Base-by-base conservation (phyloP, 2,888 invertebrate species). In the Junonia oenone region DNA sequence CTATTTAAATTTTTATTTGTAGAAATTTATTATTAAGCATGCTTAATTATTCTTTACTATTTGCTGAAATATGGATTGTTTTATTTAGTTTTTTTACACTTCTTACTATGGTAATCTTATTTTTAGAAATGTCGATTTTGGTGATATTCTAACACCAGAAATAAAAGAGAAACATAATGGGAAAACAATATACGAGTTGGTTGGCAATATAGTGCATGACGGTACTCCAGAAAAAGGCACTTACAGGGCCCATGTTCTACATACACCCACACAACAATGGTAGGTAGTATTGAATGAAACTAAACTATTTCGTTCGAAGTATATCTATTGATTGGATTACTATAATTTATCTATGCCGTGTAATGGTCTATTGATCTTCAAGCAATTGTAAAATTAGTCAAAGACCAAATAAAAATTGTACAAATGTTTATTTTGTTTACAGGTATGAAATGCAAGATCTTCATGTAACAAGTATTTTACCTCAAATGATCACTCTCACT, bases 181-280 rank as follows among this genome's bases (percentile, higher is more conserved):
- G 11, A 93, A 94, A 74, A 98, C 98, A 0, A 95, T 95, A 14
- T 99, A 99, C 73, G 99, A 99, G 90, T 91, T 99, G 58, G 95
- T 99, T n/a, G 99, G 99, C 0, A 99, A 99, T 79, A 97, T 99
- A 63, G 97, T 99, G 0, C 99, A 99, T 74, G 99, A 99, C 74
- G 99, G 99, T 0, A 97, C 98, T 65, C 99, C 99, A 0, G 92
- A 92, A 63, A 97, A 97, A 76, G 99, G 99, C 35, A 98, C 97
- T 0, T 99, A 98, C 83, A 93, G 98, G 58, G 97, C 97, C 0
- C 99, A 99, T 78, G 95, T 98, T 46, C 91, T 98, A 45, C 99
- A 99, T 73, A 95, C 95, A 78, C 94, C 95, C 2, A 95, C 95
- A 6, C 95, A 95, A 4, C 95, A 95, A 69, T 96, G 96, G 96